A percentile compares a stretch with the other conserved stretches of the same genome.
phyloP scores from a whole-genome alignment of 2,888 invertebrate genomes.

The Mimachlamys varia region DNA sequence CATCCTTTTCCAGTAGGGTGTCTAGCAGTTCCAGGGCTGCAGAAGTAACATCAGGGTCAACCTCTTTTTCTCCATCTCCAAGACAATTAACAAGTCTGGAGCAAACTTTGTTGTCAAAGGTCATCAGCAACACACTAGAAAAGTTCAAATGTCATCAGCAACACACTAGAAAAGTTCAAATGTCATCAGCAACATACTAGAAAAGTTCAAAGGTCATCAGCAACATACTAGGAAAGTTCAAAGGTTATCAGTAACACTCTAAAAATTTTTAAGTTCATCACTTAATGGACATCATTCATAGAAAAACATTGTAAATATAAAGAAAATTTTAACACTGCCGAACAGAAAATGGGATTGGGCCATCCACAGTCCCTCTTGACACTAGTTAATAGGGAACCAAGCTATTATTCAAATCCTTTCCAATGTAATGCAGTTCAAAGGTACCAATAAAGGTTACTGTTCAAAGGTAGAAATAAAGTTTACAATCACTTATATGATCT shows the following conservation, averaged over 20 bases:
- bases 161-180: background rate
- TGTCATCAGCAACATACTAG: background rate
- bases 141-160: background rate
- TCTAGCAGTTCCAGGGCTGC: constrained; percentile 40
- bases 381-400: too few relatives aligned
- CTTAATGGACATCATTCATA: too few relatives aligned
- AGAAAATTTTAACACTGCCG: too few relatives aligned
- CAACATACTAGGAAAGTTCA: background rate
- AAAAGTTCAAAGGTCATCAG: background rate
- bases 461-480: too few relatives aligned
- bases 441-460: too few relatives aligned
- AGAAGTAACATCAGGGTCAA: constrained; percentile 21
- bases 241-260: background rate
- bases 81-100: background rate
- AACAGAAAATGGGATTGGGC: too few relatives aligned
- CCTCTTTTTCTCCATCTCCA: background rate
- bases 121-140: background rate
- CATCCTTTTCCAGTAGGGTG: constrained; percentile 45
- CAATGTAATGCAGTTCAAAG: too few relatives aligned
- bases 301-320: too few relatives aligned
- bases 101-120: constrained; percentile 3
- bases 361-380: too few relatives aligned
- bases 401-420: too few relatives aligned
- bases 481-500: too few relatives aligned
- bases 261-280: background rate